Evolutionary conservation across 1,140 invertebrate species (phyloP).

Genomic region (Drosophila sulfurigaster): DNA sequence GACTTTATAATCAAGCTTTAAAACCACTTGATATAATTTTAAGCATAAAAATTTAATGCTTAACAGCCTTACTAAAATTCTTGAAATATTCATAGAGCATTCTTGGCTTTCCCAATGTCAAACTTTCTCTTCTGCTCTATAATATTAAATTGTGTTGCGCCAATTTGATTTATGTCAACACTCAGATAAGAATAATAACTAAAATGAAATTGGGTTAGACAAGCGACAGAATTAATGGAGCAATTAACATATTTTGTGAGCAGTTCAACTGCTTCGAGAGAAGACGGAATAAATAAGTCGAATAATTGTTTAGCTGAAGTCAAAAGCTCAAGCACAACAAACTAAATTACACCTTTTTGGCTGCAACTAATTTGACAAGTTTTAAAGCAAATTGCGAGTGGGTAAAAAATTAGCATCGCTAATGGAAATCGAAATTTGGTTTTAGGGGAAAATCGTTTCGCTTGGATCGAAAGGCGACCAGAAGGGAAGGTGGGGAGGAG

Average conservation of each 20-base stretch:
- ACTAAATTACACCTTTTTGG: constrained; percentile 7
- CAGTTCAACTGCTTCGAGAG: not conserved
- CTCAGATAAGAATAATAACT: not conserved
- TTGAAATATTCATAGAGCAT: no score
- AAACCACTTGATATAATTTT: no score
- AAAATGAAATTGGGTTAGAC: not conserved
- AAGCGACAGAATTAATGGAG: not conserved
- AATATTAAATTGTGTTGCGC: not conserved
- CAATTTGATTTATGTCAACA: constrained; percentile 5
- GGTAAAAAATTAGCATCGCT: constrained; percentile 57
- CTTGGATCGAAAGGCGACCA: not conserved
- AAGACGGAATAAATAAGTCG: not conserved
- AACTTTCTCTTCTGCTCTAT: not conserved
- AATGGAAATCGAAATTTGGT: constrained; percentile 9
- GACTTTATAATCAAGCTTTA: no score
- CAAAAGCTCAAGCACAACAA: constrained; percentile 22
- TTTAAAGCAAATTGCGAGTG: constrained; percentile 60
- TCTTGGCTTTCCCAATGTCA: no score
- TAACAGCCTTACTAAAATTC: no score
- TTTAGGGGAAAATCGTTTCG: not conserved
- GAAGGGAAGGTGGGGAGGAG: no score
- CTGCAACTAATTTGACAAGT: constrained; percentile 48
- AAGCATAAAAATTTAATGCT: no score
- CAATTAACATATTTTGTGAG: not conserved
- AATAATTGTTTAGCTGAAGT: constrained; percentile 1